phyloP scores from a whole-genome alignment of 2,888 invertebrate genomes.

The Anodontia alba region DNA sequence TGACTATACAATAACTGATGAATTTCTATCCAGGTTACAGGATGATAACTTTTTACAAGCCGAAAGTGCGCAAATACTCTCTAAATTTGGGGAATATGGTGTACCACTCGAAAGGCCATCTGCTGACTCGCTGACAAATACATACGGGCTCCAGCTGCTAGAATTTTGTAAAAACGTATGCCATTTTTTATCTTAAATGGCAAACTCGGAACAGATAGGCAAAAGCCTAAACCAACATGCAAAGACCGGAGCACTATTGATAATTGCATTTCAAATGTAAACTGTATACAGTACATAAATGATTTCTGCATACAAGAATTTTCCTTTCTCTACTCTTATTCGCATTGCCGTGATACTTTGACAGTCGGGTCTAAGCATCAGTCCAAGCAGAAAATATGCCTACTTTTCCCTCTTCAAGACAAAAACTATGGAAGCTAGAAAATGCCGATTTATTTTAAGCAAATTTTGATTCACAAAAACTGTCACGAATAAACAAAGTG shows the following conservation, averaged over 20 bases:
- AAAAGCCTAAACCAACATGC: background rate
- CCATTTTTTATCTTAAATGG: background rate
- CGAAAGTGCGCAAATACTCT: background rate
- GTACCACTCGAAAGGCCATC: background rate
- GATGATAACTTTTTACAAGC: background rate
- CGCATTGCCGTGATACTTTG: no score
- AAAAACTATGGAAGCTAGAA: no score
- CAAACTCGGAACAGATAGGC: background rate
- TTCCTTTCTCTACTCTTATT: no score
- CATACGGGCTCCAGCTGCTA: background rate
- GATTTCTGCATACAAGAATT: no score
- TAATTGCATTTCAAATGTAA: no score
- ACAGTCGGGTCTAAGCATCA: no score
- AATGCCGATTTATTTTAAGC: no score
- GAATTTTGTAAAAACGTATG: background rate
- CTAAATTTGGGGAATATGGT: background rate
- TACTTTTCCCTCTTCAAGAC: no score
- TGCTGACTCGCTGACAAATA: background rate
- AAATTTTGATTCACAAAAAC: no score
- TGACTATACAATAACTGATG: constrained; percentile 11
- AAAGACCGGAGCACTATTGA: background rate
- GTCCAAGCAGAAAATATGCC: no score
- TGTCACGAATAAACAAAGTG: no score
- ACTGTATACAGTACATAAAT: no score
- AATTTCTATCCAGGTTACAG: background rate